These are phyloP conservation scores for Leuciscus waleckii DNA, from an alignment of 2,797 vertebrate genomes.

Conservation along the genomic window DNA sequence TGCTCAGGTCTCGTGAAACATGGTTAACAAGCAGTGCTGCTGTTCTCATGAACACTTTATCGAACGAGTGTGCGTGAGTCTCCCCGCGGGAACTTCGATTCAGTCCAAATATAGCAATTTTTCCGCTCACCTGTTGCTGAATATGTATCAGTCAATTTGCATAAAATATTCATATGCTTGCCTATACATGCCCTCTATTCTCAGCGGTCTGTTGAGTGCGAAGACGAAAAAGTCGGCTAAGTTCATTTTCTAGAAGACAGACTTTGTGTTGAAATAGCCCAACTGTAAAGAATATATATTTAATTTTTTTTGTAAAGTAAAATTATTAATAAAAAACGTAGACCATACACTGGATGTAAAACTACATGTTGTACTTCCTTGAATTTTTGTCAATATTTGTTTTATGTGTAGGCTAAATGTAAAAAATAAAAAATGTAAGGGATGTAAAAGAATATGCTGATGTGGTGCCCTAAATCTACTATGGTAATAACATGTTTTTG, in stretches of 20 bases:
- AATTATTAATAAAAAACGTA: not conserved
- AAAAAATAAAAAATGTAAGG: not conserved
- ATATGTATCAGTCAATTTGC: constrained; percentile 45
- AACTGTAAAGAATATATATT: not conserved
- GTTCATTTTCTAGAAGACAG: constrained; percentile 16
- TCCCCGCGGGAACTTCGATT: not conserved
- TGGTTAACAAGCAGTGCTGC: not conserved
- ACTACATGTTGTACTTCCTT: not conserved
- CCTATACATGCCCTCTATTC: constrained; percentile 11
- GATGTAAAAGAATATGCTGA: not conserved
- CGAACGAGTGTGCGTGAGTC: not conserved
- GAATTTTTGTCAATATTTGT: not conserved
- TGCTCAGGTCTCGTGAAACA: not conserved
- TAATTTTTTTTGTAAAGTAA: not conserved
- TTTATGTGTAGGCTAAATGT: not conserved
- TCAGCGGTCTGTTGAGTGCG: constrained; percentile 5
- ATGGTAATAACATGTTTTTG: not conserved
- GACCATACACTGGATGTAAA: not conserved
- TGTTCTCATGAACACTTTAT: not conserved
- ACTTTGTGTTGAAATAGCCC: not conserved
- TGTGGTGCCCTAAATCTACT: not conserved
- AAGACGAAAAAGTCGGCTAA: not conserved
- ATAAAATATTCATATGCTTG: constrained; percentile 35
- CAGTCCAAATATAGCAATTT: constrained; percentile 20
- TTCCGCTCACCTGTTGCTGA: constrained; percentile 45